phyloP scores from a whole-genome alignment of 2,797 vertebrate genomes.

The Anguilla obscura region DNA sequence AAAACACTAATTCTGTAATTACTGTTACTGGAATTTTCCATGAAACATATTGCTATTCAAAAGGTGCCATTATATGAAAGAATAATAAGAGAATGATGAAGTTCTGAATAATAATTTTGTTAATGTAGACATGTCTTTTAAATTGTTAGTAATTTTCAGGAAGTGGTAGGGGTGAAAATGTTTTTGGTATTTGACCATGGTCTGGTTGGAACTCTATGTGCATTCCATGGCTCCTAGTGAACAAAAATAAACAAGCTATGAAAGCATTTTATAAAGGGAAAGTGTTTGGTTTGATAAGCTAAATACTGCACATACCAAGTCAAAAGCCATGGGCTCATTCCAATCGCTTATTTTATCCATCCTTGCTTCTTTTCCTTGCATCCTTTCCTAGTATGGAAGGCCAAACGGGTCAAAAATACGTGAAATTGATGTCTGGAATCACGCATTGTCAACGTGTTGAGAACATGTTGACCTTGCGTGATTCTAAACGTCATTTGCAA shows the following conservation, averaged over 20 bases:
- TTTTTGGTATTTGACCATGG: neutral
- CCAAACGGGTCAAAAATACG: too few relatives aligned
- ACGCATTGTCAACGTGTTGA: too few relatives aligned
- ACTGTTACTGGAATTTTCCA: neutral
- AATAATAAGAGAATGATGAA: neutral
- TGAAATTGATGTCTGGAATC: too few relatives aligned
- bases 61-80: neutral
- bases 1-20: neutral
- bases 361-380: too few relatives aligned
- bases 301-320: neutral
- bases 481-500: too few relatives aligned
- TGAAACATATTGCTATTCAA: neutral
- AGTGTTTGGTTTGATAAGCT: conserved; percentile 3
- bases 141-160: neutral
- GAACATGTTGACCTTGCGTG: too few relatives aligned
- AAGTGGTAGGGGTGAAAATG: neutral
- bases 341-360: too few relatives aligned
- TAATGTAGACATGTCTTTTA: neutral
- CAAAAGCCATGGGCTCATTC: neutral
- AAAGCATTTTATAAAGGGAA: neutral
- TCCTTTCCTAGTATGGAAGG: too few relatives aligned
- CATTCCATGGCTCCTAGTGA: neutral
- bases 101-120: neutral
- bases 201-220: neutral
- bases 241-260: neutral